Base-by-base conservation (phyloP, 1,140 invertebrate species). In the Brachionus asplanchnoidis region DNA sequence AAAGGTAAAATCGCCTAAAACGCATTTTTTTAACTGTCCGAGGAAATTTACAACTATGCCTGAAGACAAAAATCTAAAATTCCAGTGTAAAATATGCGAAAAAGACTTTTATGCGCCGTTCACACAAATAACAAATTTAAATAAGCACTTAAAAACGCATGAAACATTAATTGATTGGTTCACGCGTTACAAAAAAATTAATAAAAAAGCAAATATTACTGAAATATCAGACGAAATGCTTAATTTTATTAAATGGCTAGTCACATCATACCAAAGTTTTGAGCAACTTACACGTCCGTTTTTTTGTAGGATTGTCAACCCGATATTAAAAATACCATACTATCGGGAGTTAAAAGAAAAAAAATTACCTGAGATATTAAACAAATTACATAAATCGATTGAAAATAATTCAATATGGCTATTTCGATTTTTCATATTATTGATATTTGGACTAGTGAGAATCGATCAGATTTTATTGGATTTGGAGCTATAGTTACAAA, bases 241-340 rank as follows among this genome's bases (percentile, higher is more conserved):
- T 20, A n/a, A 73, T 40, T 73, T 73, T 40, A 42, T 73, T n/a
- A 73, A 73, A 73, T 73, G 68, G 68, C 40, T 73, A 40, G 14
- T 73, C 6, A 36, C 40, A n/a, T n/a, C 28, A 14, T 40, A 73
- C 17, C 12, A 11, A 73, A 73, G 68, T 40, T 73, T 73, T n/a
- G 6, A 12, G 9, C 36, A 40, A 40, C 36, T 73, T 40, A 73
- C 40, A 40, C 32, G 32, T 14, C 36, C 68, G 40, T 73, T 40
- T 73, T 73, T 73, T 14, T 23, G 23, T 12, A 66, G 28, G 11
- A 66, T 66, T 66, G n/a, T 66, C 0, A 12, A 66, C 28, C 23
- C n/a, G 9, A 1, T 1, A 23, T 23, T 66, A 12, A 66, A 66
- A 66, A 66, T 66, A 12, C 65, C 65, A 12, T 2, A 28, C 11